Percentiles rank a stretch among this genome's conserved stretches.
These are phyloP conservation scores for Antrozous pallidus DNA, from an alignment of 2,797 vertebrate species.

Conservation along the genomic window DNA sequence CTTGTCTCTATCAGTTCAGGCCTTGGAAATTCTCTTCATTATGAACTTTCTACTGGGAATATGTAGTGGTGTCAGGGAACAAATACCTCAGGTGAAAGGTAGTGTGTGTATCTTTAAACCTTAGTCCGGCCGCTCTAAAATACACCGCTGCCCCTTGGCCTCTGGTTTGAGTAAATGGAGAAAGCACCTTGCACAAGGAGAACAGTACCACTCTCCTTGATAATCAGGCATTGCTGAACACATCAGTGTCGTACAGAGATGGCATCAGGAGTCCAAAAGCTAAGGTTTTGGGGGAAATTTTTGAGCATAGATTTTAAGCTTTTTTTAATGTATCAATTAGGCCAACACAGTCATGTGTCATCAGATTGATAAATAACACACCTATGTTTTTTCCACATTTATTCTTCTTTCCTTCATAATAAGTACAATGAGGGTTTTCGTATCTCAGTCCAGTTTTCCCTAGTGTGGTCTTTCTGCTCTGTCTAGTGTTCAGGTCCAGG, in stretches of 20 bases:
- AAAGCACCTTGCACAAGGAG: background rate
- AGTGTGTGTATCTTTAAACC: background rate
- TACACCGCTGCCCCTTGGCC: background rate
- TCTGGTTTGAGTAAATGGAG: background rate
- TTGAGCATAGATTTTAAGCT: background rate
- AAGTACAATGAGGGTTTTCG: background rate
- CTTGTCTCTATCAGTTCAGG: background rate
- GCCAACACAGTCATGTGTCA: background rate
- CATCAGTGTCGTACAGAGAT: background rate
- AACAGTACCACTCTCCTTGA: background rate
- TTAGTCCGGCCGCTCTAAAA: background rate
- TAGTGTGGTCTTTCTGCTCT: background rate
- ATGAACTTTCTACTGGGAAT: background rate
- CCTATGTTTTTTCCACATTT: background rate
- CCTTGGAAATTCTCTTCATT: background rate
- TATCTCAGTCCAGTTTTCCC: background rate
- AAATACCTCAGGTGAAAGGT: background rate
- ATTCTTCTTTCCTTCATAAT: background rate
- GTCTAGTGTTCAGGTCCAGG: background rate
- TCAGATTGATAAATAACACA: background rate
- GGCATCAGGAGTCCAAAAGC: background rate
- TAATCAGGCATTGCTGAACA: background rate
- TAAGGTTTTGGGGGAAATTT: background rate
- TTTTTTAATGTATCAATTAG: background rate
- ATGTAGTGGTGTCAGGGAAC: background rate